Evolutionary conservation across 2,113 vertebrate species (phyloP).

Genomic region (Oreochromis tanganicae): DNA sequence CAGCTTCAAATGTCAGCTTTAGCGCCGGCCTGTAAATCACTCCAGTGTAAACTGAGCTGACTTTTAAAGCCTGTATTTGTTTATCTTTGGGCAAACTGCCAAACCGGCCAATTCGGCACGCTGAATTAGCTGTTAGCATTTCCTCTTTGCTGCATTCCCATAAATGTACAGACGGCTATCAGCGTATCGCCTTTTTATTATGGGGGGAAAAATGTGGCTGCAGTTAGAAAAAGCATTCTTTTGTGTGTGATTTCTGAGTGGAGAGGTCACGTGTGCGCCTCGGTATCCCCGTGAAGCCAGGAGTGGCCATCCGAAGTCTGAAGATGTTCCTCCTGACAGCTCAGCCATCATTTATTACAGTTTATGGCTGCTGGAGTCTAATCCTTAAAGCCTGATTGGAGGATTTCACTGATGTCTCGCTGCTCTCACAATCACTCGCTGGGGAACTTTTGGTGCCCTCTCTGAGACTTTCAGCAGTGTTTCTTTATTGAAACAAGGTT

Average conservation of each 20-base stretch:
- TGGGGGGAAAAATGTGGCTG: neutral
- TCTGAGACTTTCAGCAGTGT: neutral
- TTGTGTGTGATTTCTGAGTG: neutral
- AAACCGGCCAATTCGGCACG: neutral
- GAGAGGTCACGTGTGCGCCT: neutral
- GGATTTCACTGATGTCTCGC: neutral
- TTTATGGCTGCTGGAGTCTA: neutral
- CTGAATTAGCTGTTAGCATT: neutral
- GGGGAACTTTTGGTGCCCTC: neutral
- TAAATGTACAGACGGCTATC: neutral
- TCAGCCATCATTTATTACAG: neutral
- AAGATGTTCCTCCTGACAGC: neutral
- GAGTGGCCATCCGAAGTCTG: neutral
- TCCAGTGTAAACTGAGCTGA: neutral
- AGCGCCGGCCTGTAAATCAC: neutral
- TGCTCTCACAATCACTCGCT: neutral
- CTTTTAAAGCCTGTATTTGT: neutral
- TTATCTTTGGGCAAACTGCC: neutral
- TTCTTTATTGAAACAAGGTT: neutral
- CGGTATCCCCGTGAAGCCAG: accelerated
- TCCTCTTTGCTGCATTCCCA: neutral
- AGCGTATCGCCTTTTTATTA: neutral
- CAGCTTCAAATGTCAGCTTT: neutral
- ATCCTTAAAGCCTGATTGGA: neutral
- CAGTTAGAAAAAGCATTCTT: neutral